Evolutionary conservation across 2,113 vertebrate genomes (phyloP).

Genomic region (Leptocoma aspasia): DNA sequence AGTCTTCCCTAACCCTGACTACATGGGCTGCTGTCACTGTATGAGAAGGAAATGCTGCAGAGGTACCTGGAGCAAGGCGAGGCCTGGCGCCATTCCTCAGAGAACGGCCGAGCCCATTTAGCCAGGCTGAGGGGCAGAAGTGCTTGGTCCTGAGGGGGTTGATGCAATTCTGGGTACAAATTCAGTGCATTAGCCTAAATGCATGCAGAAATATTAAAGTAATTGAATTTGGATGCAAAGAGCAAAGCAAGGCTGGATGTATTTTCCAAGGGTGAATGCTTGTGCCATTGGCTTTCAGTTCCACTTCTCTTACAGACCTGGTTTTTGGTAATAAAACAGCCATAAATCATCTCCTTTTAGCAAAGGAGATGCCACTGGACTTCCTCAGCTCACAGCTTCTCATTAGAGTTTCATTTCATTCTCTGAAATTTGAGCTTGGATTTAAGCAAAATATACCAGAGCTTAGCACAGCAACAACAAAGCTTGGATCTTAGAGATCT

Average conservation of each 20-base stretch:
- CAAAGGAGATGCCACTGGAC: not conserved
- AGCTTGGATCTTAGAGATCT: not conserved
- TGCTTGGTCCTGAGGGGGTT: not conserved
- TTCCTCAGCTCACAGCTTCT: not conserved
- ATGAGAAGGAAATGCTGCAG: not conserved
- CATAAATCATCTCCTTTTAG: not conserved
- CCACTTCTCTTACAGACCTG: not conserved
- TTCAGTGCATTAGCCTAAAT: not conserved
- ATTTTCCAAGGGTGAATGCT: not conserved
- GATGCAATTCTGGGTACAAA: not conserved
- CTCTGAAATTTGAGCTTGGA: not conserved
- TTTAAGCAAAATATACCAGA: not conserved
- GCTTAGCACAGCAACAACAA: not conserved
- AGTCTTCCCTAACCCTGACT: not conserved
- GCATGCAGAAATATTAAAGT: not conserved
- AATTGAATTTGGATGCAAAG: not conserved
- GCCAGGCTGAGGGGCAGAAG: not conserved
- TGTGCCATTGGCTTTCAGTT: not conserved
- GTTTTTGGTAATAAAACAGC: not conserved
- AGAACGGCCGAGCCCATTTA: too few relatives aligned
- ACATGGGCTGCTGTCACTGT: not conserved
- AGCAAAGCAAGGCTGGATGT: not conserved
- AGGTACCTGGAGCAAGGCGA: not conserved
- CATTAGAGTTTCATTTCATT: too few relatives aligned
- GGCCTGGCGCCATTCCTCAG: not conserved